Conservation (phyloP, 1,140 invertebrate genomes). For the Bombyx mandarina region DNA sequence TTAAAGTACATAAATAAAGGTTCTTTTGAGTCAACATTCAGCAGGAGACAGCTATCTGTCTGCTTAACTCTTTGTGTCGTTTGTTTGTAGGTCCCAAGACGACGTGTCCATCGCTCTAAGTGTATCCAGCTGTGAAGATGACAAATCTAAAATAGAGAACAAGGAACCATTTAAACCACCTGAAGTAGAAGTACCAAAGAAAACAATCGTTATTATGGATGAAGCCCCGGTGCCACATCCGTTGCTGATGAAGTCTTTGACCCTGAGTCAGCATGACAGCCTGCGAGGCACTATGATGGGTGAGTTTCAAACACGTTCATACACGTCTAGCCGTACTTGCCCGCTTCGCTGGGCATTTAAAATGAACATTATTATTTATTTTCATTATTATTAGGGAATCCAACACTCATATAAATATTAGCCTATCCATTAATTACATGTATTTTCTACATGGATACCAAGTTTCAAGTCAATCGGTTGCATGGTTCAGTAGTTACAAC, state of each 20-base stretch:
- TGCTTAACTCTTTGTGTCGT: neutral
- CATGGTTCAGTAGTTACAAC: too few relatives aligned
- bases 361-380: too few relatives aligned
- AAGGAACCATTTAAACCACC: conserved; percentile 30
- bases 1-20: too few relatives aligned
- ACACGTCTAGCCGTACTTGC: too few relatives aligned
- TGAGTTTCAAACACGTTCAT: conserved; percentile 16
- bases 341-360: too few relatives aligned
- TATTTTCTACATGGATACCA: too few relatives aligned
- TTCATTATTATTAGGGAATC: too few relatives aligned
- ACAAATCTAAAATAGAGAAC: conserved; percentile 53
- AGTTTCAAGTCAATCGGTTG: too few relatives aligned
- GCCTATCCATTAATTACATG: too few relatives aligned
- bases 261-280: conserved; percentile 56
- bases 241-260: conserved; percentile 63
- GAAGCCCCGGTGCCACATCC: conserved; percentile 59
- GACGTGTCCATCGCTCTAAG: conserved; percentile 65
- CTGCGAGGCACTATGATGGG: conserved; percentile 63
- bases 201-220: conserved; percentile 55
- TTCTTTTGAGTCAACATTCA: too few relatives aligned
- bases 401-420: too few relatives aligned
- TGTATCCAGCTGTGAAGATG: conserved; percentile 66
- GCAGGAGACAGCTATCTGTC: too few relatives aligned
- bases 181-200: conserved; percentile 43
- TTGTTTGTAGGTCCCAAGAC: conserved; percentile 58